phyloP scores from a whole-genome alignment of 1,140 invertebrate genomes.

The Calliphora vicina region DNA sequence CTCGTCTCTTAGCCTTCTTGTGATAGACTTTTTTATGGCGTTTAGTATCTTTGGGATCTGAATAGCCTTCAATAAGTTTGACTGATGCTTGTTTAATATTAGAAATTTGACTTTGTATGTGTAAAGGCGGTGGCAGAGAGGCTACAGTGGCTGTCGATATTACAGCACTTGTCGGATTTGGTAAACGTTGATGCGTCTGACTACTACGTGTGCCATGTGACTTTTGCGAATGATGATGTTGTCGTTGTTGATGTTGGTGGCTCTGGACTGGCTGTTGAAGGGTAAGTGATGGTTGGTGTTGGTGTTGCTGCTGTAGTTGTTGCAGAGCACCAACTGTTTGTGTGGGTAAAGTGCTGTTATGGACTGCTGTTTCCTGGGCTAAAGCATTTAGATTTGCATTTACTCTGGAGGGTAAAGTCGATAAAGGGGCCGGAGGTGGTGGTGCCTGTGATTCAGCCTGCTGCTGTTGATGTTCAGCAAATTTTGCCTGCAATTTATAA shows the following conservation, averaged over 20 bases:
- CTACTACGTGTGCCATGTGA: constrained; percentile 39
- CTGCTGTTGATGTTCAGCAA: constrained; percentile 10
- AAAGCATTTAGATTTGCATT: constrained; percentile 5
- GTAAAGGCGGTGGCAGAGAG: constrained; percentile 47
- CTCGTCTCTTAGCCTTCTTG: constrained; percentile 56
- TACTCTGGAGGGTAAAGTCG: constrained; percentile 31
- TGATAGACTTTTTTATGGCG: constrained; percentile 60
- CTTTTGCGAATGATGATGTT: constrained; percentile 45
- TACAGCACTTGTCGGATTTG: constrained; percentile 15
- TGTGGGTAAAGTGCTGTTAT: background rate
- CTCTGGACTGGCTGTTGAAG: constrained; percentile 22
- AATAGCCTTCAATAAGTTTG: constrained; percentile 60
- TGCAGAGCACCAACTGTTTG: constrained; percentile 39
- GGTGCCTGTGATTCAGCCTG: constrained; percentile 19
- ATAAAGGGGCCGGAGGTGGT: constrained; percentile 30
- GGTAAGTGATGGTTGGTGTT: constrained; percentile 39
- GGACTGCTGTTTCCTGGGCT: background rate
- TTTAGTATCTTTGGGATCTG: constrained; percentile 59
- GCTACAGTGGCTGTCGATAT: background rate
- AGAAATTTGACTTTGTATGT: constrained; percentile 42
- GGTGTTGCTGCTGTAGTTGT: constrained; percentile 44
- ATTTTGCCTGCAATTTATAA: constrained; percentile 12
- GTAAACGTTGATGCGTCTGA: constrained; percentile 40
- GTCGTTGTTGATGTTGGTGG: constrained; percentile 44
- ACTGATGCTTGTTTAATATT: constrained; percentile 60